Evolutionary conservation across 2,888 invertebrate species (phyloP).

Genomic region (Litoditis marina): DNA sequence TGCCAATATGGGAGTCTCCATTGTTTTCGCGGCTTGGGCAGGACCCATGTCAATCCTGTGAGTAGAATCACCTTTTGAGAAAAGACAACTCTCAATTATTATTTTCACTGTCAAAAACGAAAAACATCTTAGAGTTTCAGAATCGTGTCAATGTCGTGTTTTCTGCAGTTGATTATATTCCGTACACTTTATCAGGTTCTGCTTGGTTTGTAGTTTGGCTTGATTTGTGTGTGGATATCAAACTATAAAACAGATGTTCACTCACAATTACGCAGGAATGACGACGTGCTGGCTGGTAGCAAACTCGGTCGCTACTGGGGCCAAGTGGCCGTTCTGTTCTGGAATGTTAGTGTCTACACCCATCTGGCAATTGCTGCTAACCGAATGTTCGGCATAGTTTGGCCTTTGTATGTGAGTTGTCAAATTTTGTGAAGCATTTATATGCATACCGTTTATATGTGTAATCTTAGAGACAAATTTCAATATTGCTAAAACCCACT

Average conservation of each 20-base stretch:
- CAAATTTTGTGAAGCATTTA: too few species aligned
- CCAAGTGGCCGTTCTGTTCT: constrained; percentile 42
- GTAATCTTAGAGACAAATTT: too few species aligned
- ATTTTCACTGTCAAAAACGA: background rate
- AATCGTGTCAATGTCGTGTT: background rate
- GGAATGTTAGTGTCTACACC: constrained; percentile 43
- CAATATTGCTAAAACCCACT: too few species aligned
- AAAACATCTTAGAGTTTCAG: background rate
- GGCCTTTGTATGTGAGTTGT: too few species aligned
- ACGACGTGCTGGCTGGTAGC: constrained; percentile 9
- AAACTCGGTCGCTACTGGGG: constrained; percentile 26
- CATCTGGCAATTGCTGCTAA: constrained; percentile 40
- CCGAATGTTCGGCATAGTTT: too few species aligned
- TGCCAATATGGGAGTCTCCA: constrained; percentile 30
- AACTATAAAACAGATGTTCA: background rate
- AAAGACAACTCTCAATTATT: background rate
- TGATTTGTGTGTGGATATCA: background rate
- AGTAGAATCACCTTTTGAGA: background rate
- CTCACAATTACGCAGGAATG: constrained; percentile 1
- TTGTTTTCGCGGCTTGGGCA: constrained; percentile 27
- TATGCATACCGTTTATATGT: too few species aligned
- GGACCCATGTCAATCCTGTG: constrained; percentile 29
- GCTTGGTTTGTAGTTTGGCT: background rate
- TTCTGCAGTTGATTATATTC: too few species aligned
- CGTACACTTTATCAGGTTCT: too few species aligned